Evolutionary conservation across 2,113 vertebrate genomes (phyloP).

Genomic region (Chaenocephalus aceratus): DNA sequence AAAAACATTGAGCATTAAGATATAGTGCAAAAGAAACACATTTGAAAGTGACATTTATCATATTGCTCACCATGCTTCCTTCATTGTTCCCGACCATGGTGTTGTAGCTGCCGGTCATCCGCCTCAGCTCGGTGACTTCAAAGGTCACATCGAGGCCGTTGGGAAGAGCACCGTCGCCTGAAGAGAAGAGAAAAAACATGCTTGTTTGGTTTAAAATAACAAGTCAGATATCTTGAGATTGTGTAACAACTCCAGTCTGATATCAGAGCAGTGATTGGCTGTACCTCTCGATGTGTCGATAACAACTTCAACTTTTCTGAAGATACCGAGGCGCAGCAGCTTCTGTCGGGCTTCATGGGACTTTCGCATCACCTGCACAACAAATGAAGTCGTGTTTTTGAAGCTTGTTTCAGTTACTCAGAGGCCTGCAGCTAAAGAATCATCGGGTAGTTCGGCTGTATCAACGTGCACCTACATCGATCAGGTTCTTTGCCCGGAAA

Average conservation of each 20-base stretch:
- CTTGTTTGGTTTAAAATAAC: no score
- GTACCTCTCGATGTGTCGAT: constrained; percentile 94
- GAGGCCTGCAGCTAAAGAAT: not conserved
- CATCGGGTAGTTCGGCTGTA: not conserved
- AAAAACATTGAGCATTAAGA: no score
- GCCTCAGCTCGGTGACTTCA: constrained; percentile 92
- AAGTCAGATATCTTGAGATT: no score
- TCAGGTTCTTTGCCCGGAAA: constrained; percentile 93
- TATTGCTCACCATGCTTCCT: constrained; percentile 94
- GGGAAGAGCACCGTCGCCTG: constrained; percentile 93
- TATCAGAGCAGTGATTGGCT: not conserved
- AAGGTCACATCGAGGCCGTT: constrained; percentile 96
- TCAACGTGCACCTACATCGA: constrained; percentile 85
- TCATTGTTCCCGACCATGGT: constrained; percentile 99
- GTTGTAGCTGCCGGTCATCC: constrained; percentile 95
- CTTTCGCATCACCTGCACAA: constrained; percentile 92
- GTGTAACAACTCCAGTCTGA: no score
- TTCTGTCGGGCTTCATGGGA: constrained; percentile 94
- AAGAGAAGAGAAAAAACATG: not conserved
- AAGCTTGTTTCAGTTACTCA: not conserved
- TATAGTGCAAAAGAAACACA: not conserved
- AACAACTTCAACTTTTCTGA: constrained; percentile 94
- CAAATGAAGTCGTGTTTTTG: not conserved
- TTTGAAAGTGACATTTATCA: not conserved
- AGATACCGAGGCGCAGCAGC: constrained; percentile 94